These are phyloP conservation scores for Cepaea hortensis DNA, from an alignment of 2,888 invertebrate genomes.

Conservation along the genomic window DNA sequence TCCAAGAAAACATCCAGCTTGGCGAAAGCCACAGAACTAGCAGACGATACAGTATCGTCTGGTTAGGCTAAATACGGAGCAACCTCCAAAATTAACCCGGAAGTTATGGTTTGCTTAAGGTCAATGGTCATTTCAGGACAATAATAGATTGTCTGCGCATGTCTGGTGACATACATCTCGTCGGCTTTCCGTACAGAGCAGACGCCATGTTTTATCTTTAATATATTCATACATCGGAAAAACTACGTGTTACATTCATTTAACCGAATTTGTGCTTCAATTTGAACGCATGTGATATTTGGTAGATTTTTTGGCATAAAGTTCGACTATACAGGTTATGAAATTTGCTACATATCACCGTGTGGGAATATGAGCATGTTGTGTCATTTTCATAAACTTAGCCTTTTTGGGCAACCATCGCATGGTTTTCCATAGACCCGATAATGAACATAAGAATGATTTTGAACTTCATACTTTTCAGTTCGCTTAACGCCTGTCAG, in stretches of 20 bases:
- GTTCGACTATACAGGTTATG: not conserved
- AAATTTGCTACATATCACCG: not conserved
- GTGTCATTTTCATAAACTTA: slow-evolving; percentile 42
- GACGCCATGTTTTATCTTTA: slow-evolving; percentile 42
- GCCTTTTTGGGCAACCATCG: slow-evolving; percentile 45
- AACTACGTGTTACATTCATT: not conserved
- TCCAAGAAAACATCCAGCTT: not conserved
- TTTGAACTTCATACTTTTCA: slow-evolving; percentile 42
- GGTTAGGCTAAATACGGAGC: slow-evolving; percentile 46
- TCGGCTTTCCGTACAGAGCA: slow-evolving; percentile 7
- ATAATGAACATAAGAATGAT: slow-evolving; percentile 32
- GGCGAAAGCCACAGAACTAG: slow-evolving; percentile 3
- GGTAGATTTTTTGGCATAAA: not conserved
- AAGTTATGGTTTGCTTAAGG: slow-evolving; percentile 54
- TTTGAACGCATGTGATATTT: slow-evolving; percentile 3
- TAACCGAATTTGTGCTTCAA: not conserved
- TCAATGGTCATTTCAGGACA: slow-evolving; percentile 45
- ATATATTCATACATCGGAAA: slow-evolving; percentile 9
- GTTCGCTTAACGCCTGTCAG: not conserved
- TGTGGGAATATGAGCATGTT: not conserved
- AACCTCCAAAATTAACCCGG: slow-evolving; percentile 61
- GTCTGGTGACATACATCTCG: slow-evolving; percentile 49
- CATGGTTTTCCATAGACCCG: slow-evolving; percentile 18
- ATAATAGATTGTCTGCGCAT: slow-evolving; percentile 53
- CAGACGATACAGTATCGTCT: slow-evolving; percentile 24